Evolutionary conservation across 2,113 vertebrate genomes (phyloP).

Genomic region (Epinephelus moara): DNA sequence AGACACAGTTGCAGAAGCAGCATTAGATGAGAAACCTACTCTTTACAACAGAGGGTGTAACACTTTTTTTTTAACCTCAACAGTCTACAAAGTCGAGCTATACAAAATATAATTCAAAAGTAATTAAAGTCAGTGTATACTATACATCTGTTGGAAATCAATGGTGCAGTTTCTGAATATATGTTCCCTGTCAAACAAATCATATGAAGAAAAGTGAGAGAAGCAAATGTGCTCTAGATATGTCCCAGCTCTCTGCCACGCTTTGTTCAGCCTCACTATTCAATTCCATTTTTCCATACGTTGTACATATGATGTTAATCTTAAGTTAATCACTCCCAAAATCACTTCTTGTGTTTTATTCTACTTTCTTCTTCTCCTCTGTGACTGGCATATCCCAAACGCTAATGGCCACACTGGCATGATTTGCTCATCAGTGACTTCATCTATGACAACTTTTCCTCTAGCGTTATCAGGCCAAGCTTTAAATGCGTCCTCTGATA

Average conservation of each 20-base stretch:
- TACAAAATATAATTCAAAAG: background rate
- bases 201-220: background rate
- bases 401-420: background rate
- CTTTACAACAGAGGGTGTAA: background rate
- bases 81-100: too few relatives aligned
- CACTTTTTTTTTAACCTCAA: too few relatives aligned
- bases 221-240: background rate
- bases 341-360: background rate
- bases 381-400: background rate
- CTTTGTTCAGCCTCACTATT: background rate
- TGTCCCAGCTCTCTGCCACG: too few relatives aligned
- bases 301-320: background rate
- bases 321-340: background rate
- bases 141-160: background rate
- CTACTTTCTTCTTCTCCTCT: background rate
- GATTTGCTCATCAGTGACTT: background rate
- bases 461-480: background rate
- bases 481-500: background rate
- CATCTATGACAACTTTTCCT: background rate
- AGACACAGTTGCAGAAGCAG: too few relatives aligned
- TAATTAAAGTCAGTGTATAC: background rate
- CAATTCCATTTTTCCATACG: too few relatives aligned
- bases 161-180: too few relatives aligned
- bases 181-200: background rate
- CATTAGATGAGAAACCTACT: background rate